These are phyloP conservation scores for Azorinus chamasolen DNA, from an alignment of 2,888 invertebrate species.

Conservation along the genomic window DNA sequence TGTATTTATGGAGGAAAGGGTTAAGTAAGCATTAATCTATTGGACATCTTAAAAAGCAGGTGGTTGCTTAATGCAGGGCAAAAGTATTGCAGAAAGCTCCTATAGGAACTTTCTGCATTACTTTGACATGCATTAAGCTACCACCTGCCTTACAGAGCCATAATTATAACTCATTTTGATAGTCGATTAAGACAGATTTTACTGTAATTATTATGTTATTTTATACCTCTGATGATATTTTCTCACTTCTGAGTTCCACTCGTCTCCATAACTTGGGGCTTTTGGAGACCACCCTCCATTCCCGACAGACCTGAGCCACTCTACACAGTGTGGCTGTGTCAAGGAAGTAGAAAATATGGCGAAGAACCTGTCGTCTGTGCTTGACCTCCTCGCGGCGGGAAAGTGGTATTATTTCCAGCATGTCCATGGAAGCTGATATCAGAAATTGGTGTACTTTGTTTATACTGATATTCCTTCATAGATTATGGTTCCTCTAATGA, in stretches of 20 bases:
- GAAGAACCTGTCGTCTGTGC: slow-evolving; percentile 72
- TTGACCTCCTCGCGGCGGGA: slow-evolving; percentile 63
- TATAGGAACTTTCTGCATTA: too few relatives aligned
- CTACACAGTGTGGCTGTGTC: slow-evolving; percentile 75
- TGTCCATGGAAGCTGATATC: slow-evolving; percentile 52
- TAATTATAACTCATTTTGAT: too few relatives aligned
- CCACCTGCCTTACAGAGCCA: too few relatives aligned
- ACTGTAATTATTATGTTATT: neutral
- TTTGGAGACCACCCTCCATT: slow-evolving; percentile 82
- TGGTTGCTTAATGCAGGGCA: too few relatives aligned
- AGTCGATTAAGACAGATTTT: too few relatives aligned
- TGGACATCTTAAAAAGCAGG: too few relatives aligned
- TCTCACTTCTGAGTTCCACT: slow-evolving; percentile 72
- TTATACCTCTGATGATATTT: slow-evolving; percentile 71
- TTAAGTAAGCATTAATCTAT: too few relatives aligned
- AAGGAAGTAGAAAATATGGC: slow-evolving; percentile 78
- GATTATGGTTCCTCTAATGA: too few relatives aligned
- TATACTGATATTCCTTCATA: too few relatives aligned
- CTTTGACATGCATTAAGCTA: too few relatives aligned
- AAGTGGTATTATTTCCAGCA: slow-evolving; percentile 45
- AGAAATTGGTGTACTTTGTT: neutral
- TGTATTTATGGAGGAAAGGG: too few relatives aligned
- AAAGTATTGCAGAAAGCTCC: too few relatives aligned
- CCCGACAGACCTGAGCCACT: slow-evolving; percentile 79
- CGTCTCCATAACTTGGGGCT: slow-evolving; percentile 82